Evolutionary conservation across 2,888 invertebrate genomes (phyloP).

Genomic region (Cosmorhoe ocellata): DNA sequence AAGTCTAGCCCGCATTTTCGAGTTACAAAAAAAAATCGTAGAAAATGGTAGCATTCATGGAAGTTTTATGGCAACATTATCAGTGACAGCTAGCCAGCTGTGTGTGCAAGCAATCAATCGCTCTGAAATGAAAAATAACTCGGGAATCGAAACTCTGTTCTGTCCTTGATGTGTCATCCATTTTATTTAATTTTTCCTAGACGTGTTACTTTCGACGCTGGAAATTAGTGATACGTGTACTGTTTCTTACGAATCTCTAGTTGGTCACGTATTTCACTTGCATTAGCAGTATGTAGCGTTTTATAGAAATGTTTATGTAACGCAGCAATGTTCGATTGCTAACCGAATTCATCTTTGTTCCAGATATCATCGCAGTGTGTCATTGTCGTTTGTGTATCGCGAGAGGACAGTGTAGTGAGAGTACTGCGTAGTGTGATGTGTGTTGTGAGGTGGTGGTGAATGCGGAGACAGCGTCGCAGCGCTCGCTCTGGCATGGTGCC

Average conservation of each 20-base stretch:
- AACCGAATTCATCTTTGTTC: slow-evolving; percentile 72
- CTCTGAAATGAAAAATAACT: slow-evolving; percentile 76
- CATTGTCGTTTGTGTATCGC: slow-evolving; percentile 32
- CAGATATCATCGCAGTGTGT: slow-evolving; percentile 67
- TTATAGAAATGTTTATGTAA: slow-evolving; percentile 80
- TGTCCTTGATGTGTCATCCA: slow-evolving; percentile 80
- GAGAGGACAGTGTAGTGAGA: slow-evolving; percentile 37
- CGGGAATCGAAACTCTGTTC: slow-evolving; percentile 64
- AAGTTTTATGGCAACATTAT: slow-evolving; percentile 60
- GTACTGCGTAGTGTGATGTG: slow-evolving; percentile 48
- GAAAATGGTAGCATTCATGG: slow-evolving; percentile 40
- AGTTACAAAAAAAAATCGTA: slow-evolving; percentile 13
- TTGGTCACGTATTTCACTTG: slow-evolving; percentile 20
- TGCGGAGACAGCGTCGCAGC: slow-evolving; percentile 67
- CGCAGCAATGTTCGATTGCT: slow-evolving; percentile 70
- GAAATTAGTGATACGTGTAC: slow-evolving; percentile 26
- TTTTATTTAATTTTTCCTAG: slow-evolving; percentile 63
- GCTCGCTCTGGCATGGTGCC: slow-evolving; percentile 80
- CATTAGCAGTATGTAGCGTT: slow-evolving; percentile 56
- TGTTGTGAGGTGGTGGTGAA: slow-evolving; percentile 55
- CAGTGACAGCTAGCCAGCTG: slow-evolving; percentile 71
- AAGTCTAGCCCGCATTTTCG: too few species aligned
- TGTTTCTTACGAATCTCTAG: slow-evolving; percentile 17
- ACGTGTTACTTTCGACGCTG: slow-evolving; percentile 53
- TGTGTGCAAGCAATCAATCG: slow-evolving; percentile 32